Evolutionary conservation across 2,113 vertebrate genomes (phyloP), one percentile per base, ranked within the genome.

Genomic region (Indicator maculatus): DNA sequence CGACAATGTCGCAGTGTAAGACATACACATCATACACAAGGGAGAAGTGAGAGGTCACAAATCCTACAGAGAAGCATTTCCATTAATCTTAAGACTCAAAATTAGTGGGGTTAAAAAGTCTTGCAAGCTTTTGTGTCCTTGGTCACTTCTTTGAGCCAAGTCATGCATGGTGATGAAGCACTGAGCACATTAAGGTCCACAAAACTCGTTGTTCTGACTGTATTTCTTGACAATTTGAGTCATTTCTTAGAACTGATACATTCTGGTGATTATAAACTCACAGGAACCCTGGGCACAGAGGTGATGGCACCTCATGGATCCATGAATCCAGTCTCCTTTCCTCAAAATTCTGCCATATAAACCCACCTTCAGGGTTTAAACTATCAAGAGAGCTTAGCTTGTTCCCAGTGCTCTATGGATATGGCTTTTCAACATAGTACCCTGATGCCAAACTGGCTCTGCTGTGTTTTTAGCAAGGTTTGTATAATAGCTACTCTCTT

Each of bases 401-500:
- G 41, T 13, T 88, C 53, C 36, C 63, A 8, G 23, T 58, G 61
- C 31, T 84, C 65, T 71, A 2, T 24, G 11, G 71, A 64, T 76
- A 38, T 4, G 8, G 28, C 27, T 88, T 74, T 90, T 53, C 69
- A 86, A 24, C 11, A n/a, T 0, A 56, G 36, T 44, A 10, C 9
- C 33, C 53, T 69, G 74, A 76, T 44, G 26, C 27, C 86, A 79
- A 88, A 69, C 17, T 75, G 70, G 26, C 78, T 81, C 70, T 92
- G 60, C 58, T 69, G 44, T 5, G 11, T 8, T 71, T 93, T 95
- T 70, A 88, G 36, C 36, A 88, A 86, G 61, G 83, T 94, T 92
- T 90, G 83, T 74, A 16, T 64, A 83, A 74, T n/a, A 87, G 45
- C 89, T 72, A 52, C 33, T 67, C 75, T 87, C 88, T 93, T 95